These are phyloP conservation scores for Mirza zaza DNA, from an alignment of 2,113 vertebrate genomes.

Conservation along the genomic window DNA sequence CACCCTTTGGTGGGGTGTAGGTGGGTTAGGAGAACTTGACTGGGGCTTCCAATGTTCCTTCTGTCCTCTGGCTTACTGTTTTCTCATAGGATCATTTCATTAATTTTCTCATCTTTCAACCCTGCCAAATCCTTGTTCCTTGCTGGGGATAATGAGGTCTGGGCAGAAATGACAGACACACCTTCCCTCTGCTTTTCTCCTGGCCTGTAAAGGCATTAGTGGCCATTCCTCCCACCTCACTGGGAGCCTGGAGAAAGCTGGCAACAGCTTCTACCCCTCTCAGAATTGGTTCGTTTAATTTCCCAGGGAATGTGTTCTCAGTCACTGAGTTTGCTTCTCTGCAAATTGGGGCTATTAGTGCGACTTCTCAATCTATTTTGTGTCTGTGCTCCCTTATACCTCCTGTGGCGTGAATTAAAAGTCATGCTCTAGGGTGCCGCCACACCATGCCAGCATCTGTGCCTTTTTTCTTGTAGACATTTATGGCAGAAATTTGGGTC, in stretches of 20 bases:
- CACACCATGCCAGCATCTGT: neutral
- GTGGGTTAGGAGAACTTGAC: neutral
- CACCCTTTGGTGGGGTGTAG: neutral
- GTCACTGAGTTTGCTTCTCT: neutral
- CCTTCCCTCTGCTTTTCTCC: neutral
- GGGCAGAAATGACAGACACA: neutral
- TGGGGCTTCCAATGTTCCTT: neutral
- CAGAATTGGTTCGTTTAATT: neutral
- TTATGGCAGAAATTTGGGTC: neutral
- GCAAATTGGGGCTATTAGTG: neutral
- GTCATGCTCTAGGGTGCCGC: neutral
- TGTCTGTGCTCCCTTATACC: neutral
- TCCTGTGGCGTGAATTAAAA: neutral
- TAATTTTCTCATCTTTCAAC: neutral
- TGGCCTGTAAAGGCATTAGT: neutral
- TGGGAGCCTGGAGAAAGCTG: neutral
- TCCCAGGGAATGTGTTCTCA: neutral
- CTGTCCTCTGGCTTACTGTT: neutral
- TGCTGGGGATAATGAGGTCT: neutral
- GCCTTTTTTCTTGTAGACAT: neutral
- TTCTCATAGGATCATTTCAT: neutral
- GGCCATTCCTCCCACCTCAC: neutral
- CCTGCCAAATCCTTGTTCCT: neutral
- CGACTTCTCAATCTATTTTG: neutral
- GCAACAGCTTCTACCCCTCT: neutral